phyloP scores from a whole-genome alignment of 2,888 invertebrate genomes.

The Stenotaenia linearis region DNA sequence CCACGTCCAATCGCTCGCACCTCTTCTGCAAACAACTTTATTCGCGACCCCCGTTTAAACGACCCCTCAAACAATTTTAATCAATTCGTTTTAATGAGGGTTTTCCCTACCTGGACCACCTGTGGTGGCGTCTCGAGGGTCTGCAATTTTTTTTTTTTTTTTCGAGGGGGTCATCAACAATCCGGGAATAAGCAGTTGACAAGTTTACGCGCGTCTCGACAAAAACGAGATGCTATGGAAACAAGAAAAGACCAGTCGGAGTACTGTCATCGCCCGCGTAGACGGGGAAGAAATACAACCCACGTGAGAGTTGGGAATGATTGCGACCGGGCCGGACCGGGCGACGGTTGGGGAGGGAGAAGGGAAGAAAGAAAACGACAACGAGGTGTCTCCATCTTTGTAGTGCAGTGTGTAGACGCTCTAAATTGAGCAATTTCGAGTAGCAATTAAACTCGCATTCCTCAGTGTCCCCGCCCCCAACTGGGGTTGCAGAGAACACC shows the following conservation, averaged over 20 bases:
- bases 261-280: neutral
- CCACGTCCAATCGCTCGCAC: neutral
- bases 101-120: neutral
- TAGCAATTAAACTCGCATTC: slow-evolving; percentile 26
- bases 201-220: neutral
- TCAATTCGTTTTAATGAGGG: slow-evolving; percentile 2
- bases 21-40: neutral
- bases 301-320: neutral
- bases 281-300: neutral
- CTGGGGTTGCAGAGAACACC: slow-evolving; percentile 7
- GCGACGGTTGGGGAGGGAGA: neutral
- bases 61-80: neutral
- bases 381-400: slow-evolving; percentile 18
- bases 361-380: neutral
- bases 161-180: neutral
- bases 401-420: too few relatives aligned
- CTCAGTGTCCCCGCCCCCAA: slow-evolving; percentile 26
- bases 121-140: slow-evolving; percentile 12
- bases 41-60: neutral
- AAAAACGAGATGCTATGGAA: neutral
- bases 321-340: neutral
- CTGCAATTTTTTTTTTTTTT: neutral
- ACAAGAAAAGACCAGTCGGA: neutral
- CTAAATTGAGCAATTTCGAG: slow-evolving; percentile 26
- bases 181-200: slow-evolving; percentile 5